Conservation (phyloP, 2,113 vertebrate genomes). For the Phalacrocorax aristotelis region DNA sequence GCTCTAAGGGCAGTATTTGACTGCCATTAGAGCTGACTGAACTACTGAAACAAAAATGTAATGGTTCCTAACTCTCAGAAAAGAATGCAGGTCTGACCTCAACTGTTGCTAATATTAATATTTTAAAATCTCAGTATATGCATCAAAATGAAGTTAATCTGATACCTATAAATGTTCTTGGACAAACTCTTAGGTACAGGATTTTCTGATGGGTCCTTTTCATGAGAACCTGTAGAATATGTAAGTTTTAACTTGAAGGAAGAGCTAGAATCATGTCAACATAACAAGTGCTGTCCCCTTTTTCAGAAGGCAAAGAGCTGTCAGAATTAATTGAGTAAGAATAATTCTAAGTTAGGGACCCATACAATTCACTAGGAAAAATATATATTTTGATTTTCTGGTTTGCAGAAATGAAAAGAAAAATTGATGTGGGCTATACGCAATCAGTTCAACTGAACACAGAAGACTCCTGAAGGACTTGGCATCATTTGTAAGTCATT, state of each 20-base stretch:
- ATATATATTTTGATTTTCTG: background rate
- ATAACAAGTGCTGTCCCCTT: background rate
- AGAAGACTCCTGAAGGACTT: background rate
- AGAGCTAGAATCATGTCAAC: background rate
- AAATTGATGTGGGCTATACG: background rate
- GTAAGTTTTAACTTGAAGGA: background rate
- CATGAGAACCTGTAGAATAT: background rate
- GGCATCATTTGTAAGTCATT: background rate
- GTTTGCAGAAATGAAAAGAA: background rate
- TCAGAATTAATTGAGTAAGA: background rate
- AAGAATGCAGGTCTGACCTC: background rate
- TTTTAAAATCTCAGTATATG: background rate
- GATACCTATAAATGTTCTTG: background rate
- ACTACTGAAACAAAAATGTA: background rate
- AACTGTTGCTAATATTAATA: background rate
- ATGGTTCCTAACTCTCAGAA: background rate
- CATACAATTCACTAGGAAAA: background rate
- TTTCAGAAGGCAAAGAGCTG: background rate
- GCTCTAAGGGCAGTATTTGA: background rate
- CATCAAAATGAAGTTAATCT: background rate
- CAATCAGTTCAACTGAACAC: background rate
- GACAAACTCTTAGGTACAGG: background rate
- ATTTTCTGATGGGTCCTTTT: background rate
- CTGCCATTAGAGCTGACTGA: background rate
- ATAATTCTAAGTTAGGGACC: background rate